Conservation (phyloP, 2,888 invertebrate genomes). For the Tryphoninae sp. region DNA sequence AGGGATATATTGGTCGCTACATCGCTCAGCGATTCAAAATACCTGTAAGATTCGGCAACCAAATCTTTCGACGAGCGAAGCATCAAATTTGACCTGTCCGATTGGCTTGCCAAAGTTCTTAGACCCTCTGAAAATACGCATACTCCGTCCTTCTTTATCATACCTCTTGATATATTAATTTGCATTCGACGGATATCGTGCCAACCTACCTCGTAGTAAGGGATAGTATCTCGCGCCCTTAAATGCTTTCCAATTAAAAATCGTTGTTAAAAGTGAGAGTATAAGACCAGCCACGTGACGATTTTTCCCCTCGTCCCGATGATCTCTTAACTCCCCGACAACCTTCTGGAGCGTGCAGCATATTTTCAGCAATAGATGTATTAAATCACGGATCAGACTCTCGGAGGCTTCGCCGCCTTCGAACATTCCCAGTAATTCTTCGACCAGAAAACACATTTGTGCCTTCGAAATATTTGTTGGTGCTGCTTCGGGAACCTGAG, state of each 20-base stretch:
- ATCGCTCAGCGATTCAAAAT: conserved; percentile 77
- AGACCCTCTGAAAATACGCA: conserved; percentile 72
- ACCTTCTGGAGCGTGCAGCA: conserved; percentile 81
- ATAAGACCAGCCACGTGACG: conserved; percentile 83
- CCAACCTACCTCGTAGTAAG: conserved; percentile 74
- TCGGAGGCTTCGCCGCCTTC: conserved; percentile 71
- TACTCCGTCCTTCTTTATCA: conserved; percentile 67
- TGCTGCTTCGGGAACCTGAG: conserved; percentile 65
- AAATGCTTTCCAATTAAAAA: conserved; percentile 86
- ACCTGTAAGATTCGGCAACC: conserved; percentile 78
- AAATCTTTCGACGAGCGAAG: conserved; percentile 77
- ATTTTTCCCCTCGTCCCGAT: conserved; percentile 69
- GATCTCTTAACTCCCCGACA: conserved; percentile 70
- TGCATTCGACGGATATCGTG: not conserved
- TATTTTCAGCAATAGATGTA: conserved; percentile 82
- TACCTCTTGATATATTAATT: conserved; percentile 64
- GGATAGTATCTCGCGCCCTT: conserved; percentile 79
- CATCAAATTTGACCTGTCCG: conserved; percentile 69
- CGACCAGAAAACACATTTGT: conserved; percentile 78
- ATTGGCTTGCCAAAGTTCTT: conserved; percentile 74
- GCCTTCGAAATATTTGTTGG: conserved; percentile 71
- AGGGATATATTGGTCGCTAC: conserved; percentile 78
- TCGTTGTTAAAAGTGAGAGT: conserved; percentile 83
- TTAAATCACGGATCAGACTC: conserved; percentile 74
- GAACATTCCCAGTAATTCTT: conserved; percentile 76